A percentile compares a stretch with the other conserved stretches of the same genome.
These are phyloP conservation scores for Hippocampus zosterae DNA, from an alignment of 2,113 vertebrate species.

Conservation along the genomic window DNA sequence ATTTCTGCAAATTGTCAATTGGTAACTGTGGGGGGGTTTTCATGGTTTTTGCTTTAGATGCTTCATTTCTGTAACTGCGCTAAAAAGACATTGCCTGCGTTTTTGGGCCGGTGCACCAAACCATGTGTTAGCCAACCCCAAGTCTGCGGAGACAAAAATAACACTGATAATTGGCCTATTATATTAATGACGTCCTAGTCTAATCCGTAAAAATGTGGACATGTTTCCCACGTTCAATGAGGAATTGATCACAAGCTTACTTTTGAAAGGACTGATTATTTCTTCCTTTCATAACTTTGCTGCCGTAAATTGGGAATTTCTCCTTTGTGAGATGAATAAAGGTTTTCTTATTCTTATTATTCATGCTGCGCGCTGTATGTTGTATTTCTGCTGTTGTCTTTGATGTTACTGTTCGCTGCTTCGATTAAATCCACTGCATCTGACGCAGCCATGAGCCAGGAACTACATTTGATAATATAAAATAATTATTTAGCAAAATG, in stretches of 20 bases:
- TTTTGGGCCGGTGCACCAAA: not conserved
- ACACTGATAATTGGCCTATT: not conserved
- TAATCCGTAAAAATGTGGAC: not conserved
- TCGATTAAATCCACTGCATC: not conserved
- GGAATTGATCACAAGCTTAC: no score
- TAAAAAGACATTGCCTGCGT: not conserved
- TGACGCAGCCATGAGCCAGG: not conserved
- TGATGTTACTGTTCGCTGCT: not conserved
- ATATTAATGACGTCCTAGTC: no score
- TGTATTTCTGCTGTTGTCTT: not conserved
- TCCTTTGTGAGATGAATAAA: no score
- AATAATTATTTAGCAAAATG: not conserved
- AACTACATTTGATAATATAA: not conserved
- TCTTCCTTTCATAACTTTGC: no score
- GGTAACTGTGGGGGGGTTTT: not conserved
- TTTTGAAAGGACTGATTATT: no score
- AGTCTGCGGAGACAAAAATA: not conserved
- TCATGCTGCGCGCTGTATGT: no score
- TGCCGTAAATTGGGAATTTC: no score
- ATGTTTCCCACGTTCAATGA: not conserved
- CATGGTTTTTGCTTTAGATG: not conserved
- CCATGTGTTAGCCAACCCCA: not conserved
- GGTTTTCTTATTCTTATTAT: no score
- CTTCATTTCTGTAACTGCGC: not conserved
- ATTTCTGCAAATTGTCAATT: not conserved